Evolutionary conservation across 2,888 invertebrate species (phyloP).

Genomic region (Hipparchia semele): DNA sequence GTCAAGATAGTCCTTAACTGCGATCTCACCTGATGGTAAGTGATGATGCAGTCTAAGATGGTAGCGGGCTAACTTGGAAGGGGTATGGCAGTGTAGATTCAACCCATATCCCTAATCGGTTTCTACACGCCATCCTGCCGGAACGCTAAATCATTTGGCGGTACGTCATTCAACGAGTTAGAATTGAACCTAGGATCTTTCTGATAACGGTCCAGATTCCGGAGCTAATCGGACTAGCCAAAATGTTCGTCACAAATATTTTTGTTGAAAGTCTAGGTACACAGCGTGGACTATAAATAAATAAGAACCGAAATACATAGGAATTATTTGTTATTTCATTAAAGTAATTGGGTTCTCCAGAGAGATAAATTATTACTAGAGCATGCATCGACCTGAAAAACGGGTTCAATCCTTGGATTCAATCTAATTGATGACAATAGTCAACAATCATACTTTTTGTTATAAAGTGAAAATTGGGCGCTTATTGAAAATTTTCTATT

Average conservation of each 20-base stretch:
- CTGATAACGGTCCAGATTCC: neutral
- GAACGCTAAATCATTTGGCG: no score
- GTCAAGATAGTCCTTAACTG: no score
- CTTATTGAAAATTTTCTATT: no score
- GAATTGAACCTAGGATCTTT: neutral
- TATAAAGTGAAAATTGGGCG: neutral
- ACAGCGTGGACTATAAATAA: neutral
- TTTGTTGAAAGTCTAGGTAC: neutral
- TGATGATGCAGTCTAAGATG: no score
- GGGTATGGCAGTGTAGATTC: no score
- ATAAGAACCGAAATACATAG: neutral
- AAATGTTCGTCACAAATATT: neutral
- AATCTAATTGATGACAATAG: neutral
- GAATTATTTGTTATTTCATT: conserved; percentile 16
- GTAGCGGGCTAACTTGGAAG: no score
- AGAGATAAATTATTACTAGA: neutral
- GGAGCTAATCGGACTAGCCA: neutral
- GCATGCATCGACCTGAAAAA: neutral
- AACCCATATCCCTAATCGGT: no score
- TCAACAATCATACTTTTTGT: neutral
- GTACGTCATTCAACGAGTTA: neutral
- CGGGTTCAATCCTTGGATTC: neutral
- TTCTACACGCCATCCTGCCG: no score
- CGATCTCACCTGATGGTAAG: no score
- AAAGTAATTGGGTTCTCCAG: conserved; percentile 34